Evolutionary conservation across 2,113 vertebrate genomes (phyloP).

Genomic region (Hemicordylus capensis): DNA sequence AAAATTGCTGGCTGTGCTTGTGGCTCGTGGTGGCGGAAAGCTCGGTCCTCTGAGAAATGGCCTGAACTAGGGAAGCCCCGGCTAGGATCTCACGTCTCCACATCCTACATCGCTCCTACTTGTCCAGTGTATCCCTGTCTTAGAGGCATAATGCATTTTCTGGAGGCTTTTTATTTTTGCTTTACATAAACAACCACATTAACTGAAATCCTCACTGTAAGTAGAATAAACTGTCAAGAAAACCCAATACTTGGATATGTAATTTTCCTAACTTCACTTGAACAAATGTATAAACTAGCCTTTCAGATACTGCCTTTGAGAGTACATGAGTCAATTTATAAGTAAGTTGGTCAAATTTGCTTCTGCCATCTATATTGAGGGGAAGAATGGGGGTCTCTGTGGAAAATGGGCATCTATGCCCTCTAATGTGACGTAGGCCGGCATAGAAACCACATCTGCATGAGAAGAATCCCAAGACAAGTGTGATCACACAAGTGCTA

Average conservation of each 20-base stretch:
- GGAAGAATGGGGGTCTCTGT: not conserved
- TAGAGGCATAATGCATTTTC: too few species aligned
- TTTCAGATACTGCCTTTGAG: not conserved
- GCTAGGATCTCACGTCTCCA: not conserved
- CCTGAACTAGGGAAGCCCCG: not conserved
- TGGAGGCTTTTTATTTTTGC: too few species aligned
- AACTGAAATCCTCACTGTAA: not conserved
- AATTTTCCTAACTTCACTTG: not conserved
- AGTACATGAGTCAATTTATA: not conserved
- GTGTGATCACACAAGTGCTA: not conserved
- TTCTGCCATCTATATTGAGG: not conserved
- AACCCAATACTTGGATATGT: not conserved
- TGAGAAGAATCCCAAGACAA: not conserved
- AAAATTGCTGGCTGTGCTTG: too few species aligned
- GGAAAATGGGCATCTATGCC: not conserved
- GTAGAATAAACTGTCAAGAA: slow-evolving; percentile 17
- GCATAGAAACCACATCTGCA: too few species aligned
- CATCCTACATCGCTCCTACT: not conserved
- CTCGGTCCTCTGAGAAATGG: not conserved
- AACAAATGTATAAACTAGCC: too few species aligned
- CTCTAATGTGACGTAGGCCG: not conserved
- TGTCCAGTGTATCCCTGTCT: not conserved
- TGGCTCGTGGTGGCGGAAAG: not conserved
- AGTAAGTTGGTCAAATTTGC: not conserved
- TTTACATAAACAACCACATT: not conserved